Conservation (phyloP, 2,113 vertebrate species). For the Glareola pratincola region DNA sequence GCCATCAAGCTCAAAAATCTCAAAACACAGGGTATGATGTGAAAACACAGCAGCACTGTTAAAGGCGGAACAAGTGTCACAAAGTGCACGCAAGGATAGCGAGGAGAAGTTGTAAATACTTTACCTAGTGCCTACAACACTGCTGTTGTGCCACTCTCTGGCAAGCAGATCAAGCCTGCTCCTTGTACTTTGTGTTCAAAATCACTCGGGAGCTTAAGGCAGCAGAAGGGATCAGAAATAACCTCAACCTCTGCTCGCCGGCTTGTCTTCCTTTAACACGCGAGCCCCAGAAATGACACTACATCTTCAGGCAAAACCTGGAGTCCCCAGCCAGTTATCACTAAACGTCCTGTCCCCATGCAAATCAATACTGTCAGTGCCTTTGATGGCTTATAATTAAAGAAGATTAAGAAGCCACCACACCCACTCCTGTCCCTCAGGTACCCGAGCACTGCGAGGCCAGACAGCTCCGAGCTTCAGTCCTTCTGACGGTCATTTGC, state of each 20-base stretch:
- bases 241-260: background rate
- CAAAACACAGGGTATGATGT: background rate
- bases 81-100: background rate
- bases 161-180: background rate
- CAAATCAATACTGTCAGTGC: background rate
- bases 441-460: background rate
- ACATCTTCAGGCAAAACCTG: background rate
- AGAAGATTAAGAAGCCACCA: background rate
- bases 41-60: slow-evolving; percentile 35
- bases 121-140: background rate
- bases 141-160: background rate
- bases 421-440: background rate
- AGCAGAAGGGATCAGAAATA: background rate
- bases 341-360: background rate
- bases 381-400: background rate
- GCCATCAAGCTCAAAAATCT: background rate
- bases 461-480: background rate
- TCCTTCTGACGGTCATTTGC: background rate
- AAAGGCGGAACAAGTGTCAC: background rate
- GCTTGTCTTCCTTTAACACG: background rate
- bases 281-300: background rate
- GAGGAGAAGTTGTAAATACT: background rate
- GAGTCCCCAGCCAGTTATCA: background rate
- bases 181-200: slow-evolving; percentile 26
- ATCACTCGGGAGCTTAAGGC: background rate